Base-by-base conservation (phyloP, 2,888 invertebrate genomes). In the Epirrhoe tristata region DNA sequence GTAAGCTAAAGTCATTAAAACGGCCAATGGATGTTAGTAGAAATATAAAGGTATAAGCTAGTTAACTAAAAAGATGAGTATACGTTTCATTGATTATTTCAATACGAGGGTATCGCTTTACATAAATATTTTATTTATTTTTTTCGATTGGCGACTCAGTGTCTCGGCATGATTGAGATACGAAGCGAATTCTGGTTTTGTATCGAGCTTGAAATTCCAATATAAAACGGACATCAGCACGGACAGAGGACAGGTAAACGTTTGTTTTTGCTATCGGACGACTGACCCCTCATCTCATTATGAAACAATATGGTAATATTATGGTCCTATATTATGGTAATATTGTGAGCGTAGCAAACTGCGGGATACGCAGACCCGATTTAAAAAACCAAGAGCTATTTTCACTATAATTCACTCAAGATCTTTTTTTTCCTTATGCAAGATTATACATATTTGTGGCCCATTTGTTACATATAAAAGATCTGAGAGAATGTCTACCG, bases 241-340 rank as follows among this genome's bases (percentile, higher is more conserved):
- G 63, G 66, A 53, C 68, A 65, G 61, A 50, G 61, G 71, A 73
- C 75, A 77, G 73, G 75, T 77, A 77, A 76, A 77, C 67, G 68
- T 78, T 80, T 77, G 76, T 75, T 78, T 77, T 77, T 75, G 71
- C 69, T 53, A 74, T 67, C 70, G 67, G 53, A 46, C 60, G 70
- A 71, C 63, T 66, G 55, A 56, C 39, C 39, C 3, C 39, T 10
- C 53, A 14, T n/a, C 54, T 65, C 69, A 58, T 63, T 46, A 51
- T 65, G 7, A 55, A 43, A 53, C 46, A 60, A 66, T 61, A 48
- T 48, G 48, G 48, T 48, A 16, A 48, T 48, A n/a, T n/a, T n/a
- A 48, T 16, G 48, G 7, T 48, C 14, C 16, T 16, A 43, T 34
- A 32, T 5, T 39, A 43, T 0, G 39, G 12, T 12, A 43, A 43